Evolutionary conservation across 2,113 vertebrate species (phyloP).

Genomic region (Crotalus helleri): DNA sequence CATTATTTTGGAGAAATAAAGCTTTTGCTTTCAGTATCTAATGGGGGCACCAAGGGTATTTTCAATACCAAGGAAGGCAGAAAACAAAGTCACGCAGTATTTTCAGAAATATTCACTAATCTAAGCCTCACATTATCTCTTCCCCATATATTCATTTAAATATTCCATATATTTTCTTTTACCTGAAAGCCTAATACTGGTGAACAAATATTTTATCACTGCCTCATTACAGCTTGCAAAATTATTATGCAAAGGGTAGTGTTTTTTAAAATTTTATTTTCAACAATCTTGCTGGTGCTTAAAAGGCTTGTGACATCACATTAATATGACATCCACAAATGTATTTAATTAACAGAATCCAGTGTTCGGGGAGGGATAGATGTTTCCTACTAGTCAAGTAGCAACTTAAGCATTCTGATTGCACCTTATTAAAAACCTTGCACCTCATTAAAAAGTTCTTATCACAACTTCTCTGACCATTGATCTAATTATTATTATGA

Average conservation of each 20-base stretch:
- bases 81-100: background rate
- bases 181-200: background rate
- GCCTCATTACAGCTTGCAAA: background rate
- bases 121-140: background rate
- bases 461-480: background rate
- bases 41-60: background rate
- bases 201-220: background rate
- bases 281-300: background rate
- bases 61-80: background rate
- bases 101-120: background rate
- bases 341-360: background rate
- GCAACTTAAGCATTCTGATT: background rate
- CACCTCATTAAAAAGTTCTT: background rate
- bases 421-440: background rate
- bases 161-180: background rate
- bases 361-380: background rate
- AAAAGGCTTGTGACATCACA: background rate
- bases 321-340: background rate
- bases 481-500: background rate
- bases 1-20: constrained; percentile 14
- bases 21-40: background rate
- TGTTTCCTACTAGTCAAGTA: background rate
- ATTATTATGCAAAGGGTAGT: background rate
- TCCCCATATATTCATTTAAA: background rate
- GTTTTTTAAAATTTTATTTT: background rate